phyloP scores from a whole-genome alignment of 2,797 vertebrate genomes.

The Syngnathus acus region DNA sequence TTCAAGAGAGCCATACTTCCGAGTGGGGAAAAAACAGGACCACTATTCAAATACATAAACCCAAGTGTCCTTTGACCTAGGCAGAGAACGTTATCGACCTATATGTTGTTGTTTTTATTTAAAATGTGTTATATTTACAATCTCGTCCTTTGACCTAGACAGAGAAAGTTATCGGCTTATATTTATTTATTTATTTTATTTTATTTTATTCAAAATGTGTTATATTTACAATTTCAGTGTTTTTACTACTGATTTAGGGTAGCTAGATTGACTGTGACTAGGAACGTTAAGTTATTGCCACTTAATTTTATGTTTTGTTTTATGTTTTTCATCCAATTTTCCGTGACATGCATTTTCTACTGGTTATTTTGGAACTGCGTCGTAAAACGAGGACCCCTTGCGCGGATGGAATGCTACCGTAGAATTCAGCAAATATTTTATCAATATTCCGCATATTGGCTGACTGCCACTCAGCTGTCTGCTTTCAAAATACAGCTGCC shows the following conservation, averaged over 20 bases:
- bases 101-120: too few relatives aligned
- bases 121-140: too few relatives aligned
- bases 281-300: not conserved
- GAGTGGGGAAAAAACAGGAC: not conserved
- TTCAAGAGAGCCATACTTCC: not conserved
- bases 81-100: not conserved
- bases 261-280: not conserved
- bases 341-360: not conserved
- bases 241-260: too few relatives aligned
- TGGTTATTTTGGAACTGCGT: not conserved
- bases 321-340: not conserved
- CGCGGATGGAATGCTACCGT: not conserved
- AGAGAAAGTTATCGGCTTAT: too few relatives aligned
- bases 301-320: not conserved
- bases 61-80: not conserved
- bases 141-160: too few relatives aligned
- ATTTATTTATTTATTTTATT: too few relatives aligned
- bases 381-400: not conserved
- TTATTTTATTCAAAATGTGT: too few relatives aligned
- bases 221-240: too few relatives aligned
- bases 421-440: not conserved
- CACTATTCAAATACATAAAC: too few relatives aligned
- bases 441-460: not conserved
- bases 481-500: not conserved
- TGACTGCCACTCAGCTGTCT: not conserved